phyloP scores from a whole-genome alignment of 2,797 vertebrate species.

The Limosa lapponica region DNA sequence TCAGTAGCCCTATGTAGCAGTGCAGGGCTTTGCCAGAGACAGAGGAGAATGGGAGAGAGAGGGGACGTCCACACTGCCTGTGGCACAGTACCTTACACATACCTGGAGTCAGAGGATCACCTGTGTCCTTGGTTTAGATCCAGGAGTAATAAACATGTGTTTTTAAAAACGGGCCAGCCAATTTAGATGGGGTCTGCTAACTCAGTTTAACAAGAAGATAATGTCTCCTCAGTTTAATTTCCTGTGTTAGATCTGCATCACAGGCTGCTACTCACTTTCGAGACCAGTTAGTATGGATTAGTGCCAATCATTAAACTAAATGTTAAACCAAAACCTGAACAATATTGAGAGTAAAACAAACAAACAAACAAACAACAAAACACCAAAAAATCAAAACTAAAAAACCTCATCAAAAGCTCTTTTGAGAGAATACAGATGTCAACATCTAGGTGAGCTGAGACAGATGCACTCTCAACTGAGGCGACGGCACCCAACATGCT shows the following conservation, averaged over 20 bases:
- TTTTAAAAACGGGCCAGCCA: not conserved
- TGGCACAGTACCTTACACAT: fast-evolving
- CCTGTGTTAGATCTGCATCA: not conserved
- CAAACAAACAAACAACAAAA: no score
- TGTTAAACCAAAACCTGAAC: not conserved
- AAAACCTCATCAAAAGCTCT: not conserved
- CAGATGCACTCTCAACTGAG: not conserved
- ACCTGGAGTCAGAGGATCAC: not conserved
- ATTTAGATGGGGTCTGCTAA: not conserved
- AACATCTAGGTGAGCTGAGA: not conserved
- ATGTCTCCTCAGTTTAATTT: not conserved
- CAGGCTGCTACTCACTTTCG: not conserved
- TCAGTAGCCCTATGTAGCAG: not conserved
- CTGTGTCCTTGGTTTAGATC: not conserved
- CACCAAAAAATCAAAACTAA: not conserved
- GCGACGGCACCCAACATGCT: fast-evolving
- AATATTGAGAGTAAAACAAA: not conserved
- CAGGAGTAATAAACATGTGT: not conserved
- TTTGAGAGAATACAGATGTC: not conserved
- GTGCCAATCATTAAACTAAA: not conserved
- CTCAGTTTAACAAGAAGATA: not conserved
- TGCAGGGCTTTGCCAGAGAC: not conserved
- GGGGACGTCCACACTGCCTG: not conserved
- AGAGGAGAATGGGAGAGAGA: not conserved
- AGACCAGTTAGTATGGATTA: not conserved